Percentiles rank a stretch among this genome's conserved stretches.
These are phyloP conservation scores for Conus betulinus DNA, from an alignment of 1,140 invertebrate species.

Conservation along the genomic window DNA sequence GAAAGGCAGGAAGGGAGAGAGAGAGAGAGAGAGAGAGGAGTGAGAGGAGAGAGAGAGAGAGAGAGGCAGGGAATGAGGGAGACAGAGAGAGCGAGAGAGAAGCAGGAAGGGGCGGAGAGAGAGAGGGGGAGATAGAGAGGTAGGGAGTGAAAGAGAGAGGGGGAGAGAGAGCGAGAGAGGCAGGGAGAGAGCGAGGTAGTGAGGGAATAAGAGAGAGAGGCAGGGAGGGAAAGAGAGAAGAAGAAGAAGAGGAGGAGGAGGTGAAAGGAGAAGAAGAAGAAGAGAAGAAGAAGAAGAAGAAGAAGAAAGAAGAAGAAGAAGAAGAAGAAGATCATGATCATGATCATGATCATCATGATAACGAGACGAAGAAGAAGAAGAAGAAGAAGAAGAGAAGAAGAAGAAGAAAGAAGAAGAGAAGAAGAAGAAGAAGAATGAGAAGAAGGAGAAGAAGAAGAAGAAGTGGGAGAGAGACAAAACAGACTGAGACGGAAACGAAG, in stretches of 20 bases:
- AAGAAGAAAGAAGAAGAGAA: background rate
- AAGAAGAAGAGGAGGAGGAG: background rate
- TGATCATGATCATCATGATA: background rate
- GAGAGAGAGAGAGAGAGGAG: background rate
- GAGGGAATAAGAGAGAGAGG: background rate
- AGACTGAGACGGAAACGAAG: background rate
- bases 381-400: conserved; percentile 24
- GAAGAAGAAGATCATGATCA: background rate
- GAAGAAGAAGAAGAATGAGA: too few species aligned
- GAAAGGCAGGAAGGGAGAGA: conserved; percentile 15
- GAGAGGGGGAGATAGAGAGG: too few species aligned
- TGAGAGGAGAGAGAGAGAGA: too few species aligned
- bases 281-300: background rate
- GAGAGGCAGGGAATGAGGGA: too few species aligned
- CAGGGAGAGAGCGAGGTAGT: background rate
- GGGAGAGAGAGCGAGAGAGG: too few species aligned
- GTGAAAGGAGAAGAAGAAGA: background rate
- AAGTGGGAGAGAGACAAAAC: too few species aligned
- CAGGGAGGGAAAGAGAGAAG: background rate
- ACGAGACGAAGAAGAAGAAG: too few species aligned
- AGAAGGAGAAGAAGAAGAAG: background rate
- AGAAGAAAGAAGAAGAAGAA: background rate
- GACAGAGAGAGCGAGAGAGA: too few species aligned
- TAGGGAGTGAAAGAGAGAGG: too few species aligned
- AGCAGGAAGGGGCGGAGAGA: too few species aligned